These are phyloP conservation scores for Steatocranus sp. DNA, from an alignment of 2,797 vertebrate species.

Conservation along the genomic window DNA sequence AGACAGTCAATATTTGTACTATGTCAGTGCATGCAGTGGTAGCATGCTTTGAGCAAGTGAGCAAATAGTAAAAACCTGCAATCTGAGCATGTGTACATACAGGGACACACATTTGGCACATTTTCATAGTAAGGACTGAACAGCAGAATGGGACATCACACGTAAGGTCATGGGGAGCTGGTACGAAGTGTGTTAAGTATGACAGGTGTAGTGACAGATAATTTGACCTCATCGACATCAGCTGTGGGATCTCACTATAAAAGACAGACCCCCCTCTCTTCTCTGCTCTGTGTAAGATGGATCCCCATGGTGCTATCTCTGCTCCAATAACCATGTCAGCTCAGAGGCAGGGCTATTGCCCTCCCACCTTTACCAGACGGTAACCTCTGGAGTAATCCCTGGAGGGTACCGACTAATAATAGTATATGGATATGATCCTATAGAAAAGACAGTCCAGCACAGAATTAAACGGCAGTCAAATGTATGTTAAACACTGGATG, in stretches of 20 bases:
- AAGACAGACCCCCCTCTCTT: conserved; percentile 31
- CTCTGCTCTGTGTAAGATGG: conserved; percentile 38
- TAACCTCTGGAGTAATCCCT: conserved; percentile 61
- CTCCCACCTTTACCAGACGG: conserved; percentile 62
- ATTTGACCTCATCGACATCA: conserved; percentile 58
- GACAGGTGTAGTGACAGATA: conserved; percentile 59
- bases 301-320: conserved; percentile 60
- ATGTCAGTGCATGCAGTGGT: conserved; percentile 11
- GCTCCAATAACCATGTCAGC: conserved; percentile 66
- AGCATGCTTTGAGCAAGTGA: conserved; percentile 31
- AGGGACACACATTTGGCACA: background rate
- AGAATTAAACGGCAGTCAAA: conserved; percentile 69
- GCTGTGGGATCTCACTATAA: conserved; percentile 40
- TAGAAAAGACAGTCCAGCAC: conserved; percentile 61
- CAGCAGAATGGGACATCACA: background rate
- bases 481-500: conserved; percentile 52
- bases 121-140: conserved; percentile 7
- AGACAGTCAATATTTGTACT: conserved; percentile 56
- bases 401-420: conserved; percentile 58
- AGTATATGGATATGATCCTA: conserved; percentile 58
- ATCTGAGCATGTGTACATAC: background rate
- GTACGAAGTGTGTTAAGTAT: conserved; percentile 61
- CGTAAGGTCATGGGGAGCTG: conserved; percentile 45
- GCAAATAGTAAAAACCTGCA: conserved; percentile 29
- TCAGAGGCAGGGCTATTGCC: conserved; percentile 62